A percentile compares a stretch with the other conserved stretches of the same genome.
These are phyloP conservation scores for Alectura lathami DNA, from an alignment of 2,113 vertebrate species.

Conservation along the genomic window DNA sequence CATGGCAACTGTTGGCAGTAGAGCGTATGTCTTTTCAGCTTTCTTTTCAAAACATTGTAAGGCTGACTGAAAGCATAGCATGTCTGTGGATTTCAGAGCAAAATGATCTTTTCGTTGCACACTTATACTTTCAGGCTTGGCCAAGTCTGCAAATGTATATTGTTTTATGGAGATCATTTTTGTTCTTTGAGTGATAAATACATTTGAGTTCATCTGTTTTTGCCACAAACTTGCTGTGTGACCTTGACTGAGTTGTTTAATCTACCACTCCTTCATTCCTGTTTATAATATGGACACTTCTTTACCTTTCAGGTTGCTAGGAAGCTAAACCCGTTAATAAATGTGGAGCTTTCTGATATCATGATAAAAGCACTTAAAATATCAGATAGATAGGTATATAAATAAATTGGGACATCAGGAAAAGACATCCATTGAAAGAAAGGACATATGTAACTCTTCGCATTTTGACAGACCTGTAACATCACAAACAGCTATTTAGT, in stretches of 20 bases:
- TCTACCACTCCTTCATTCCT: neutral
- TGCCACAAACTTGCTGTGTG: neutral
- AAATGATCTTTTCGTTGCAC: neutral
- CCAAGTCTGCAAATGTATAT: neutral
- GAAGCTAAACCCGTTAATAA: neutral
- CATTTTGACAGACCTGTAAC: slow-evolving; percentile 26
- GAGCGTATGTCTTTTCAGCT: neutral
- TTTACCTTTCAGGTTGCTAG: neutral
- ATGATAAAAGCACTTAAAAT: neutral
- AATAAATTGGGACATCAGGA: neutral
- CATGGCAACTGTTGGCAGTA: slow-evolving; percentile 41
- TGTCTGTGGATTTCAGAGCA: neutral
- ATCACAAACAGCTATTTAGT: slow-evolving; percentile 39
- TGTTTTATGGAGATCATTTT: neutral
- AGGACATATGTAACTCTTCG: neutral
- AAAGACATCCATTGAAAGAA: slow-evolving; percentile 1
- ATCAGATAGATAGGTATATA: no score
- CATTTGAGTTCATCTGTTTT: neutral
- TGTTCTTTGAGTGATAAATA: neutral
- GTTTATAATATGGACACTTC: neutral
- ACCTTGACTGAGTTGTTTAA: neutral
- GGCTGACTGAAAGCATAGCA: neutral
- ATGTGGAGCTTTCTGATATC: neutral
- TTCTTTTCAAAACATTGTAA: neutral
- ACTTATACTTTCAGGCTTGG: neutral